phyloP scores from a whole-genome alignment of 2,797 vertebrate species.

The Antrozous pallidus region DNA sequence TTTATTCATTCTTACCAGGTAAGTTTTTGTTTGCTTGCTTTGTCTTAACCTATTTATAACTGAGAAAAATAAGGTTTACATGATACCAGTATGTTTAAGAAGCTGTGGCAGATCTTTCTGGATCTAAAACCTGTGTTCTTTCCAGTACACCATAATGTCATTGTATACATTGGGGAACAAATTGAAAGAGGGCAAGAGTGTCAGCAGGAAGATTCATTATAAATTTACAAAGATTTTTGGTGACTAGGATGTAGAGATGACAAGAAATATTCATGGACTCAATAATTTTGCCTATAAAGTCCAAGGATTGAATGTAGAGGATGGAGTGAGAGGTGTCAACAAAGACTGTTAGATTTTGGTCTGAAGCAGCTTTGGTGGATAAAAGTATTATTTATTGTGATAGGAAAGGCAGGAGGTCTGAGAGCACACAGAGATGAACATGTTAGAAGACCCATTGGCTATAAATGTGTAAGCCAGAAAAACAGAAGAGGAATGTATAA shows the following conservation, averaged over 20 bases:
- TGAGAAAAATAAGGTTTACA: conserved; percentile 49
- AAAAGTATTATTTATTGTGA: neutral
- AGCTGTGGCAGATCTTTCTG: neutral
- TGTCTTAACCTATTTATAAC: conserved; percentile 15
- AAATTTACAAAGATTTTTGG: conserved; percentile 7
- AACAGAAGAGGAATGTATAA: neutral
- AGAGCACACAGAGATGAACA: neutral
- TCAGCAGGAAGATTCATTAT: neutral
- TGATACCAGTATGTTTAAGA: neutral
- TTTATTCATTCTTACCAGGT: neutral
- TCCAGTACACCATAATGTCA: neutral
- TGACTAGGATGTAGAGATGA: neutral
- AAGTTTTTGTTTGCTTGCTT: neutral
- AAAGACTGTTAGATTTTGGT: neutral
- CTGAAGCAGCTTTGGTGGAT: neutral
- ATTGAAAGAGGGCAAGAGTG: neutral
- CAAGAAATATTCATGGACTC: neutral
- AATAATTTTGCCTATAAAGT: conserved; percentile 16
- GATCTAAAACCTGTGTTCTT: neutral
- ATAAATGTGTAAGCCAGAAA: neutral
- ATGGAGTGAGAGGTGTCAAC: neutral
- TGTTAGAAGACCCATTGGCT: neutral
- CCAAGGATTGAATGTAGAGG: neutral
- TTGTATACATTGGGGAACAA: neutral
- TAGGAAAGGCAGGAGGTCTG: neutral